Percentiles rank a stretch among this genome's conserved stretches.
Evolutionary conservation across 2,113 vertebrate species (phyloP).

Genomic region (Tragulus kanchil): DNA sequence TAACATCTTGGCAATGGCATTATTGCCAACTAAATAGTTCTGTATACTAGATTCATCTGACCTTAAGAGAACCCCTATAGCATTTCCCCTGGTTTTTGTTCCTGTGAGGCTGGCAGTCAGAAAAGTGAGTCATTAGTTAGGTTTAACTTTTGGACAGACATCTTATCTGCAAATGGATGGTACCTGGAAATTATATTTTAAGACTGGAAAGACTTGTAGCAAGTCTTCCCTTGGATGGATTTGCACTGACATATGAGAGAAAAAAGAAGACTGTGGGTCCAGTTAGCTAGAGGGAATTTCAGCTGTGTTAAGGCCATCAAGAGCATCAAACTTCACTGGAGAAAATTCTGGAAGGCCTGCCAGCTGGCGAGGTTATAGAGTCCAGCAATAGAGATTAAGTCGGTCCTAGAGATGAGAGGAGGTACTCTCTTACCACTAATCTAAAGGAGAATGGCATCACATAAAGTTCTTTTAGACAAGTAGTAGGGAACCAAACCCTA

Average conservation of each 20-base stretch:
- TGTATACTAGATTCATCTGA: not conserved
- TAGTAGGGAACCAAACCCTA: not conserved
- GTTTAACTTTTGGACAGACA: not conserved
- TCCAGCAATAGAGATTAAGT: not conserved
- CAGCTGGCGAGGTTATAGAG: not conserved
- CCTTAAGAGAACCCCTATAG: not conserved
- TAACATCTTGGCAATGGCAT: not conserved
- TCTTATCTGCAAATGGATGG: conserved; percentile 16
- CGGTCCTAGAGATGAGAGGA: not conserved
- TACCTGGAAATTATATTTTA: conserved; percentile 41
- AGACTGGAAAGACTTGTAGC: not conserved
- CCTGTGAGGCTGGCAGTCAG: not conserved
- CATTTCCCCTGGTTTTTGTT: not conserved
- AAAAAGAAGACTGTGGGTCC: not conserved
- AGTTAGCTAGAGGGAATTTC: not conserved
- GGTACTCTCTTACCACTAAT: not conserved
- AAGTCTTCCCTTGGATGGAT: not conserved
- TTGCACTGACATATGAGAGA: conserved; percentile 23
- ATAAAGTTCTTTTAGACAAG: not conserved
- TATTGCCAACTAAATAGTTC: not conserved
- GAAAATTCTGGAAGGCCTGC: conserved; percentile 6
- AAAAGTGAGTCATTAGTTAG: conserved; percentile 44
- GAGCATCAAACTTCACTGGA: not conserved
- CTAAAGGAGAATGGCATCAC: not conserved
- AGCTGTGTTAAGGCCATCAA: not conserved